These are phyloP conservation scores for Brachylomia viminalis DNA, from an alignment of 2,888 invertebrate genomes.

Conservation along the genomic window DNA sequence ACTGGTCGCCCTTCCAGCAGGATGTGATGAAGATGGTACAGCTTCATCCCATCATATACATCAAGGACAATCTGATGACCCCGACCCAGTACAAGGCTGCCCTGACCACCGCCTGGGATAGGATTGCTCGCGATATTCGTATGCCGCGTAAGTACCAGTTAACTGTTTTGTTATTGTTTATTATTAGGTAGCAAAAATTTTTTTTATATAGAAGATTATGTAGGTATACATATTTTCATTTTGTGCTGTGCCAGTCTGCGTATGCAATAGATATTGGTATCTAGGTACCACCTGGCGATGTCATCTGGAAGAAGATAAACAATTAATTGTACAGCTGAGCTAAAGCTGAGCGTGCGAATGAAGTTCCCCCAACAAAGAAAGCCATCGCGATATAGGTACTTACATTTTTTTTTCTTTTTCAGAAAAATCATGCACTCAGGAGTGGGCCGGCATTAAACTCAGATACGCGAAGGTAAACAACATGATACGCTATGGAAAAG, in stretches of 20 bases:
- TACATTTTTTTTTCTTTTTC: conserved; percentile 24
- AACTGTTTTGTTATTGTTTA: conserved; percentile 17
- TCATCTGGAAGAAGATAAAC: neutral
- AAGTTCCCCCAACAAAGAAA: neutral
- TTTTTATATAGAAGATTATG: neutral
- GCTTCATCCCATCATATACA: conserved; percentile 56
- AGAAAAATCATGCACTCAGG: conserved; percentile 49
- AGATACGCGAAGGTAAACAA: conserved; percentile 56
- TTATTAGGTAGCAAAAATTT: neutral
- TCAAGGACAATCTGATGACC: conserved; percentile 53
- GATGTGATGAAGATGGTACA: conserved; percentile 52
- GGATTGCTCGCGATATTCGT: conserved; percentile 52
- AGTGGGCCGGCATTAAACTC: conserved; percentile 49
- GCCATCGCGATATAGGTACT: conserved; percentile 1
- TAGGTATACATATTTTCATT: neutral
- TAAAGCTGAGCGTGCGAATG: neutral
- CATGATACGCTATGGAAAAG: conserved; percentile 54
- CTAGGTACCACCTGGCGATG: neutral
- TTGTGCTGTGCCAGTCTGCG: neutral
- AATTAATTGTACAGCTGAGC: neutral
- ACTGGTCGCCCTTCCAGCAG: conserved; percentile 45
- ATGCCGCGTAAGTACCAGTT: conserved; percentile 47
- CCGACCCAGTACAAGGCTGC: conserved; percentile 59
- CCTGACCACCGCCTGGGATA: conserved; percentile 55
- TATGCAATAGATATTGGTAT: neutral